Evolutionary conservation across 2,113 vertebrate species (phyloP).

Genomic region (Albula goreensis): DNA sequence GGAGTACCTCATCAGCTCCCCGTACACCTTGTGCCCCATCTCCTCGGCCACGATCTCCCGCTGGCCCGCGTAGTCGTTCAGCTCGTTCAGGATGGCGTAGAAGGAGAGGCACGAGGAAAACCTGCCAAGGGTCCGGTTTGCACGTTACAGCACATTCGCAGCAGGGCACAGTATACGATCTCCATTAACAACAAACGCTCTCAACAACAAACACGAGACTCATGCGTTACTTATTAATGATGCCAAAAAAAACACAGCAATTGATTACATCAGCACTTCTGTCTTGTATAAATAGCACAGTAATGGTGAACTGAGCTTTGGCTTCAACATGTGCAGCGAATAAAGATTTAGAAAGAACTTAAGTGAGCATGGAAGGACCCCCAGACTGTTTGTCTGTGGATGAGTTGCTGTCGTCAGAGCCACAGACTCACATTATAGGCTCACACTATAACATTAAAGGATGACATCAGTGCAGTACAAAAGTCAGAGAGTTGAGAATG

Average conservation of each 20-base stretch:
- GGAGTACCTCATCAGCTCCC: conserved; percentile 93
- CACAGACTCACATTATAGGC: not conserved
- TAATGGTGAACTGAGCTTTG: not conserved
- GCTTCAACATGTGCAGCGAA: not conserved
- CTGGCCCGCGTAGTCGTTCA: conserved; percentile 96
- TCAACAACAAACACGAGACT: not conserved
- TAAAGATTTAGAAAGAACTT: not conserved
- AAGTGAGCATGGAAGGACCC: not conserved
- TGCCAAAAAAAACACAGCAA: not conserved
- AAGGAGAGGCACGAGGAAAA: conserved; percentile 93
- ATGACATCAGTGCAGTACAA: not conserved
- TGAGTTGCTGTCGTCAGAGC: not conserved
- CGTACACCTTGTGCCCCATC: conserved; percentile 91
- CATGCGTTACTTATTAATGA: not conserved
- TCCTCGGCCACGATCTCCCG: conserved; percentile 98
- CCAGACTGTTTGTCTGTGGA: not conserved
- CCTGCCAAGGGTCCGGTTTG: conserved; percentile 65
- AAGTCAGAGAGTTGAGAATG: not conserved
- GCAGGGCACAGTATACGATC: not conserved
- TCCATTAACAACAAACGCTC: not conserved
- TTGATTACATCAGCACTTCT: not conserved
- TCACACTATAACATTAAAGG: not conserved
- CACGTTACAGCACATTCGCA: not conserved
- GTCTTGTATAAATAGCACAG: not conserved
- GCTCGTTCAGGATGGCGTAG: conserved; percentile 90